A percentile compares a stretch with the other conserved stretches of the same genome.
Conservation (phyloP, 2,797 vertebrate genomes). For the Takifugu ocellatus region DNA sequence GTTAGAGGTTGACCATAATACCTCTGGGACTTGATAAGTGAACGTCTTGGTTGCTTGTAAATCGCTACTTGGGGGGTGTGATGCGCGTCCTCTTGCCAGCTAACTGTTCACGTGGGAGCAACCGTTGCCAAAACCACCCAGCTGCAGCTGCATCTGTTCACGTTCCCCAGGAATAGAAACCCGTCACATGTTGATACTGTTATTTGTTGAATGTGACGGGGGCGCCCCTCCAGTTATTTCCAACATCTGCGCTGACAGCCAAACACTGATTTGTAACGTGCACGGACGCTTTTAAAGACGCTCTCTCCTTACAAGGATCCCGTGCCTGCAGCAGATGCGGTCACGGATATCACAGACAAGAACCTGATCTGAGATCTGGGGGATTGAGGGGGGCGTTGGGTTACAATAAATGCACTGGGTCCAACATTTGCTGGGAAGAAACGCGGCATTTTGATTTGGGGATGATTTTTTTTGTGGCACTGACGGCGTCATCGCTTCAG, state of each 20-base stretch:
- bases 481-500: background rate
- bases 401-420: slow-evolving; percentile 12
- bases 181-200: slow-evolving; percentile 36
- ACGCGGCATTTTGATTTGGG: background rate
- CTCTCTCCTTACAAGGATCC: slow-evolving; percentile 30
- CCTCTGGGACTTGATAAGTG: slow-evolving; percentile 9
- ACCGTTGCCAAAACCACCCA: slow-evolving; percentile 25
- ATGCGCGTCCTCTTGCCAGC: slow-evolving; percentile 17
- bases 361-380: slow-evolving; percentile 28
- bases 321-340: slow-evolving; percentile 40
- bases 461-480: background rate
- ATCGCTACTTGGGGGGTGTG: slow-evolving; percentile 38
- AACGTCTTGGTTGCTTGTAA: slow-evolving; percentile 19
- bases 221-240: slow-evolving; percentile 37
- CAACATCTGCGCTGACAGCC: slow-evolving; percentile 24
- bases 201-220: slow-evolving; percentile 30
- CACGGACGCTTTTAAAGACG: slow-evolving; percentile 17
- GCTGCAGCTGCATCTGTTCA: slow-evolving; percentile 41
- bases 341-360: slow-evolving; percentile 26
- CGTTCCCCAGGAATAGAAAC: slow-evolving; percentile 39
- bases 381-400: background rate
- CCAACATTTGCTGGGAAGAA: slow-evolving; percentile 5
- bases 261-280: slow-evolving; percentile 46
- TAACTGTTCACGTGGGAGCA: slow-evolving; percentile 26
- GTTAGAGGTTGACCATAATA: slow-evolving; percentile 2